phyloP scores from a whole-genome alignment of 2,113 vertebrate genomes.

The Psittacula cyanocephala region DNA sequence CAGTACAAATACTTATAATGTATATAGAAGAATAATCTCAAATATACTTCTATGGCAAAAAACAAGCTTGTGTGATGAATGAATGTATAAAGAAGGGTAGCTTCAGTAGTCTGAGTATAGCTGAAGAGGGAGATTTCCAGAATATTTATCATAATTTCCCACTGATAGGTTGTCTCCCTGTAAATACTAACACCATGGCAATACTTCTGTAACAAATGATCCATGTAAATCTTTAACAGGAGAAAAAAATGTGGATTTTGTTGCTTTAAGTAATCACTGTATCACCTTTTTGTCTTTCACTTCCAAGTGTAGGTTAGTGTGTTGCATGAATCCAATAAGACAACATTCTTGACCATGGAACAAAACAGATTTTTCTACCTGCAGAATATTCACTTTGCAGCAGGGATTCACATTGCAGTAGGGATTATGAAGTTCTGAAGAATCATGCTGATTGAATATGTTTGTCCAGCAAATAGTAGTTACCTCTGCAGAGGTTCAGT shows the following conservation, averaged over 20 bases:
- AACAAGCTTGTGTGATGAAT: neutral
- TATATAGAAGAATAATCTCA: neutral
- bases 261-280: neutral
- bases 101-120: neutral
- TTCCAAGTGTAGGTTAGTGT: rapidly evolving
- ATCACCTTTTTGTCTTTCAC: neutral
- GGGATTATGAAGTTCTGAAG: neutral
- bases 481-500: neutral
- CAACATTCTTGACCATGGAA: neutral
- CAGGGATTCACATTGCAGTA: neutral
- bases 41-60: neutral
- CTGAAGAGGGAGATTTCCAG: neutral
- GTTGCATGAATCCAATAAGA: neutral
- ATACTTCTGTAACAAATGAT: neutral
- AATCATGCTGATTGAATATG: neutral
- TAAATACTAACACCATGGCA: neutral
- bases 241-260: neutral
- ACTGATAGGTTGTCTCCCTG: neutral
- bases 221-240: neutral
- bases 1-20: neutral
- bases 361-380: neutral
- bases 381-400: neutral
- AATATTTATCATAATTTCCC: neutral
- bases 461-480: neutral
- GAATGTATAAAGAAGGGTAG: neutral